A percentile compares a stretch with the other conserved stretches of the same genome.
phyloP scores from a whole-genome alignment of 2,113 vertebrate species.

The Bagarius yarrelli region DNA sequence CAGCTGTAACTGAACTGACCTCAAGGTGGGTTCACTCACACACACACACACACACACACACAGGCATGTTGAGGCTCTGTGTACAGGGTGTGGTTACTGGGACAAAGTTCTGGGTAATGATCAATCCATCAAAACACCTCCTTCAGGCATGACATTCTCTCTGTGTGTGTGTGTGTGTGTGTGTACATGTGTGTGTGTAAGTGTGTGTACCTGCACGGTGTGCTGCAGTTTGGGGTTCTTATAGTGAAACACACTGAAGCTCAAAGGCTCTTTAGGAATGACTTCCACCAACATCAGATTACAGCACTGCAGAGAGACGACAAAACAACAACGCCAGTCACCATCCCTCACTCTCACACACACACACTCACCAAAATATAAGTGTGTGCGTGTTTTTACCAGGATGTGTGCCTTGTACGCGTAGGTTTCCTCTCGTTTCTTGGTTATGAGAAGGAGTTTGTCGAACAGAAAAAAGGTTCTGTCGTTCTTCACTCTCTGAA shows the following conservation, averaged over 20 bases:
- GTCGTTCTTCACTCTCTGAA: conserved; percentile 95
- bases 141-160: conserved; percentile 41
- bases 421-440: conserved; percentile 92
- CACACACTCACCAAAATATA: too few species aligned
- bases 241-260: conserved; percentile 98
- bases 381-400: conserved; percentile 69
- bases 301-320: conserved; percentile 78
- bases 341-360: background rate
- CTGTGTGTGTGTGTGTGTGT: conserved; percentile 24
- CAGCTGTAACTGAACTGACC: conserved; percentile 25
- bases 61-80: conserved; percentile 21
- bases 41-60: conserved; percentile 18
- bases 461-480: conserved; percentile 94
- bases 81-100: conserved; percentile 39
- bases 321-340: background rate
- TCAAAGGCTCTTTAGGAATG: conserved; percentile 93
- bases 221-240: conserved; percentile 98
- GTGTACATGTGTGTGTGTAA: conserved; percentile 11
- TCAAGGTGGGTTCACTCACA: background rate
- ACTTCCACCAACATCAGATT: conserved; percentile 99
- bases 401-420: conserved; percentile 95
- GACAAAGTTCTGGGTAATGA: conserved; percentile 36
- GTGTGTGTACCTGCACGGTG: conserved; percentile 87
- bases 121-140: conserved; percentile 29
- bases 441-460: conserved; percentile 92